Evolutionary conservation across 1,140 invertebrate species (phyloP), one percentile per base, ranked within the genome.

Genomic region (Euwallacea fornicatus): DNA sequence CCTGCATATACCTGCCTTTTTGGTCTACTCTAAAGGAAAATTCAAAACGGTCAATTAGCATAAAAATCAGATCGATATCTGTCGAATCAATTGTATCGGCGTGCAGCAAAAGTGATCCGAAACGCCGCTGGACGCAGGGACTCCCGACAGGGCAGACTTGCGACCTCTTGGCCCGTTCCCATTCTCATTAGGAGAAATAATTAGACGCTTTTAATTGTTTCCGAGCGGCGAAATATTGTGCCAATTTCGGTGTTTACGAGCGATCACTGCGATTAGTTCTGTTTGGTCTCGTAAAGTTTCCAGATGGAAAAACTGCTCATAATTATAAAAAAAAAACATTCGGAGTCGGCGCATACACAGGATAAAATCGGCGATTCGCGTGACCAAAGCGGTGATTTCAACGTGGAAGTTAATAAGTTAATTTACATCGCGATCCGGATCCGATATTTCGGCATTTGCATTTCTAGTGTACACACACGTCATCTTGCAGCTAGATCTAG

Each of bases 171-270:
- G 56, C 66, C 43, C 43, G 72, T 75, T 76, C 73, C 73, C 73
- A 76, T 76, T 77, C 77, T 78, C 77, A 78, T 78, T 78, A 78
- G 74, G 71, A 77, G 74, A 78, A 78, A 78, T 78, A 77, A 78
- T 78, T 78, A 76, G 72, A 69, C 46, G 68, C 63, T 61, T 72
- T 73, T 75, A 76, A 77, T 77, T 78, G 75, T 72, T 70, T 70
- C 50, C 44, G 54, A 21, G 0, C 43, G 63, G 69, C 54, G 72
- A 76, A 78, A 77, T 78, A 78, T 78, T 75, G 71, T 74, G 66
- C 64, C 47, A 21, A 73, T 72, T 67, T 71, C 70, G 66, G 59
- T 69, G 64, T 76, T 76, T 76, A 76, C 66, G 75, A 71, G 61
- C 67, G 47, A 67, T 66, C 63, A 15, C 11, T 13, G 44, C 50